Evolutionary conservation across 2,113 vertebrate genomes (phyloP).

Genomic region (Podilymbus podiceps): DNA sequence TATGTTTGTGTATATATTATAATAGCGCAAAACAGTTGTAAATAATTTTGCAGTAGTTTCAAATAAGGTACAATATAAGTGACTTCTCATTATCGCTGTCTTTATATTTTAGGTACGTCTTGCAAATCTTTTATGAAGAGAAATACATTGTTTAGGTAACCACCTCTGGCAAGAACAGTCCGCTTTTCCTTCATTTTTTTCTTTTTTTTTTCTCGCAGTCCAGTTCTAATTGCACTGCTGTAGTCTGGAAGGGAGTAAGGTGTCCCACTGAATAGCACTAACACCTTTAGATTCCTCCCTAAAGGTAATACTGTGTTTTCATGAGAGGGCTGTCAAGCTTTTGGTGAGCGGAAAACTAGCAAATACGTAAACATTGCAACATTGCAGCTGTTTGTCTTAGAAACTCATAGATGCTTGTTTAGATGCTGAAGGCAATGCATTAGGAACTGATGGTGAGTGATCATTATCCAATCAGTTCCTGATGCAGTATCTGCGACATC

Average conservation of each 20-base stretch:
- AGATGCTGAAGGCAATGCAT: conserved; percentile 99
- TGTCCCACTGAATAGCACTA: neutral
- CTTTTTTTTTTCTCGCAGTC: neutral
- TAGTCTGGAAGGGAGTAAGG: neutral
- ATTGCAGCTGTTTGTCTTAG: neutral
- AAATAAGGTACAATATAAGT: neutral
- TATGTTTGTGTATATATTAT: neutral
- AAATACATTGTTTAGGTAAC: neutral
- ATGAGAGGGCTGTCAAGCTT: neutral
- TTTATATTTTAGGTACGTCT: neutral
- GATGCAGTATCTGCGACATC: conserved; percentile 99
- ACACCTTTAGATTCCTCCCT: neutral
- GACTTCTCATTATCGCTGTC: neutral
- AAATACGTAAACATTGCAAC: neutral
- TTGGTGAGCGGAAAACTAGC: neutral
- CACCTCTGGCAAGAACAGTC: neutral
- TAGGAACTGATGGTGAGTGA: conserved; percentile 89
- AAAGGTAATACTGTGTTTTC: neutral
- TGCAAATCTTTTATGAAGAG: neutral
- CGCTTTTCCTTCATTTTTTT: neutral
- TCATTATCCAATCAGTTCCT: conserved; percentile 98
- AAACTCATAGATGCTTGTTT: conserved; percentile 78
- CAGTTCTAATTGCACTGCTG: neutral
- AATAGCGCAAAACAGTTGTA: neutral
- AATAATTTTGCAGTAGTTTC: neutral